Evolutionary conservation across 2,888 invertebrate species (phyloP).

Genomic region (Pediacus dermestoides): DNA sequence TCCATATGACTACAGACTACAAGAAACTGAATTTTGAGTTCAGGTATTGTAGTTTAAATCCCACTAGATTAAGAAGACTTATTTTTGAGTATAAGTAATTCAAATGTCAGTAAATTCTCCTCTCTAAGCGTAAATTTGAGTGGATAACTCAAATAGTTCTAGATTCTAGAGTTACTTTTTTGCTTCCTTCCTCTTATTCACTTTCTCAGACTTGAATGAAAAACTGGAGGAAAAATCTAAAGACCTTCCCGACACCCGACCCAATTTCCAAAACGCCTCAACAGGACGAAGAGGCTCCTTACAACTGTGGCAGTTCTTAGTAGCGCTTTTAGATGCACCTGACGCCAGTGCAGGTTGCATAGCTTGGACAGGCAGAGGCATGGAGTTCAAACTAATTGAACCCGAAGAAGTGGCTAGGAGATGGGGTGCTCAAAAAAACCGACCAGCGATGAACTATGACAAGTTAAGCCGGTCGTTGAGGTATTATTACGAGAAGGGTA

Average conservation of each 20-base stretch:
- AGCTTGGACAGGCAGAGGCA: conserved; percentile 91
- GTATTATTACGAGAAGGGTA: conserved; percentile 98
- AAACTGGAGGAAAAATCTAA: conserved; percentile 33
- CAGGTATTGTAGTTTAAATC: too few species aligned
- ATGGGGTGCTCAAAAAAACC: conserved; percentile 95
- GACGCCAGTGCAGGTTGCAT: conserved; percentile 72
- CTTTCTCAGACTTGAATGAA: conserved; percentile 30
- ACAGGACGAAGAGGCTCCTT: conserved; percentile 71
- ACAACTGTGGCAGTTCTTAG: conserved; percentile 94
- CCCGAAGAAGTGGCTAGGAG: conserved; percentile 92
- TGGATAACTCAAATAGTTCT: too few species aligned
- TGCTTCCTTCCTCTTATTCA: too few species aligned
- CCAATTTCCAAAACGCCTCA: conserved; percentile 30
- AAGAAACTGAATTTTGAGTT: too few species aligned
- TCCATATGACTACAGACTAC: too few species aligned
- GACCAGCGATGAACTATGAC: conserved; percentile 97
- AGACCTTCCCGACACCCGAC: conserved; percentile 31
- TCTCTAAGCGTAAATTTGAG: too few species aligned
- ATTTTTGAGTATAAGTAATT: too few species aligned
- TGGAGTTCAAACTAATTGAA: conserved; percentile 94
- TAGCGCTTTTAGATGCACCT: conserved; percentile 72
- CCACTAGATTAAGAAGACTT: too few species aligned
- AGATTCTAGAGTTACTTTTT: too few species aligned
- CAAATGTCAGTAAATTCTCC: too few species aligned
- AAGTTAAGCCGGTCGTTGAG: conserved; percentile 88